Evolutionary conservation across 2,888 invertebrate genomes (phyloP), one percentile per base, ranked within the genome.

Genomic region (Lepidochitona cinerea): DNA sequence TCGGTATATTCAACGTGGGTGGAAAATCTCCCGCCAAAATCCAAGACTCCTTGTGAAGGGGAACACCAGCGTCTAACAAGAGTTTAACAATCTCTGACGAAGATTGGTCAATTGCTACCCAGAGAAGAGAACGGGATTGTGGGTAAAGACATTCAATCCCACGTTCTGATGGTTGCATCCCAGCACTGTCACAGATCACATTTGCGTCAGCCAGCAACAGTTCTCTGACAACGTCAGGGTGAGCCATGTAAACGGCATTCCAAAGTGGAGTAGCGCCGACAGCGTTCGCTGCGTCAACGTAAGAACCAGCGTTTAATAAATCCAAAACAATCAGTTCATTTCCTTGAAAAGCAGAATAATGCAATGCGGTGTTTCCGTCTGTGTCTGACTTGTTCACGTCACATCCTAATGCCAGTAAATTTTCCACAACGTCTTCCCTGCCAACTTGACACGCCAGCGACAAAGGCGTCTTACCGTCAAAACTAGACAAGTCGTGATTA

Each of bases 101-200:
- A 14, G 59, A 59, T 59, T 59, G 59, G 59, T 59, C 59, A 59
- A 59, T 29, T 23, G 59, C 59, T 1, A 59, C 59, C 59, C 59
- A 59, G 12, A 59, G 59, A 29, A 59, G 32, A 4, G 59, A 59
- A 32, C 59, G 59, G 26, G 59, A 32, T 4, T 29, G 14, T 23
- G 7, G 32, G 26, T 59, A 59, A 12, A 29, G 4, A 29, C 32
- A 29, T 29, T 59, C 32, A 29, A 29, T 29, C 29, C 26, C 59
- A 12, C 18, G 23, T 59, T 59, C 59, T 26, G 59, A 59, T 29
- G 32, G 59, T 29, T 59, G 59, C 32, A 29, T 59, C 2, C 59
- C 59, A 2, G 59, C 4, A 26, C 59, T 59, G 32, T 14, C 1
- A 32, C 59, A 59, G 29, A 29, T 14, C 14, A 59, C 32, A 32